These are phyloP conservation scores for Dasypolia templi DNA, from an alignment of 2,888 invertebrate genomes.

Conservation along the genomic window DNA sequence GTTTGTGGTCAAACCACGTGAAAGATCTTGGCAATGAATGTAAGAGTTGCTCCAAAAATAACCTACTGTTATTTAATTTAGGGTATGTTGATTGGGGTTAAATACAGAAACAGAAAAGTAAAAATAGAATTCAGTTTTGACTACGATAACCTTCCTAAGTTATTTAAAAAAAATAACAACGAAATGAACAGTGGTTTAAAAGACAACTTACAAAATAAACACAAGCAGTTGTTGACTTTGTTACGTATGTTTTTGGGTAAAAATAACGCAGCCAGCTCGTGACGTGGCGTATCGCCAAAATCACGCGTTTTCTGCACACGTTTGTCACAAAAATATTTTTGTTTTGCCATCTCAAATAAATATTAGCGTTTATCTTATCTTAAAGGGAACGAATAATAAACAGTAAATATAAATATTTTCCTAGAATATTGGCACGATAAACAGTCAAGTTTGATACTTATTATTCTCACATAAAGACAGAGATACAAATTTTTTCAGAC, in stretches of 20 bases:
- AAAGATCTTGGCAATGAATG: constrained; percentile 39
- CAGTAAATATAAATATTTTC: constrained; percentile 20
- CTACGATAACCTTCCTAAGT: background rate
- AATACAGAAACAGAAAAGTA: background rate
- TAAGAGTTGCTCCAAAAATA: constrained; percentile 32
- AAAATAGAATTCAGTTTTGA: background rate
- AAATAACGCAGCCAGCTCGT: constrained; percentile 56
- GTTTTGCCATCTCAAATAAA: constrained; percentile 49
- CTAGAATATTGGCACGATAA: constrained; percentile 1
- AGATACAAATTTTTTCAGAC: constrained; percentile 25
- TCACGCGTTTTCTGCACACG: constrained; percentile 34
- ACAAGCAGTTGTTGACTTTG: constrained; percentile 31
- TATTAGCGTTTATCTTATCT: constrained; percentile 55
- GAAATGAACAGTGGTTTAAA: background rate
- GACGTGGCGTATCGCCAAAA: constrained; percentile 67
- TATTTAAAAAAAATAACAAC: background rate
- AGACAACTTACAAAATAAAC: constrained; percentile 22
- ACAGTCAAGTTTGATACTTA: background rate
- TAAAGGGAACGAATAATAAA: constrained; percentile 37
- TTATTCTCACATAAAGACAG: background rate
- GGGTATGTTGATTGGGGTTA: background rate
- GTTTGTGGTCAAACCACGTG: constrained; percentile 23
- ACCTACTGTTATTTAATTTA: background rate
- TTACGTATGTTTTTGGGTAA: constrained; percentile 40
- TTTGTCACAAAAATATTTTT: constrained; percentile 53